Conservation (phyloP, 2,888 invertebrate genomes). For the Habrosyne pyritoides region DNA sequence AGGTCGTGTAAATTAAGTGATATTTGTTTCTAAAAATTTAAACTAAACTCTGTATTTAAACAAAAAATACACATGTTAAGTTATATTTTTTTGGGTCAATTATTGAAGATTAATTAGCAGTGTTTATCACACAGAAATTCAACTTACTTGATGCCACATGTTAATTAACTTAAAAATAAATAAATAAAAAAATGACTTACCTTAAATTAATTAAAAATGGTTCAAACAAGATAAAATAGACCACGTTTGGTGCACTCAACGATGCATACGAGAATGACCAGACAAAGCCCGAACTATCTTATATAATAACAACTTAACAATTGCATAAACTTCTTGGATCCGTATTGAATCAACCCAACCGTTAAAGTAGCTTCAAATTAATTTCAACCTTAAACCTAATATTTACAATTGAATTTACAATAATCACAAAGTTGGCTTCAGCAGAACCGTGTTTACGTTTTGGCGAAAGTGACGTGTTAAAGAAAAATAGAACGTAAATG, state of each 20-base stretch:
- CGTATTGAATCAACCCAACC: slow-evolving; percentile 52
- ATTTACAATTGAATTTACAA: slow-evolving; percentile 25
- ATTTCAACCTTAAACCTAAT: slow-evolving; percentile 23
- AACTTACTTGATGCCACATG: too few species aligned
- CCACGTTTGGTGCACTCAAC: slow-evolving; percentile 70
- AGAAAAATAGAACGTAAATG: slow-evolving; percentile 31
- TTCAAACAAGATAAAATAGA: slow-evolving; percentile 38
- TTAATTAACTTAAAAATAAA: slow-evolving; percentile 1
- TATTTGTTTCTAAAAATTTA: too few species aligned
- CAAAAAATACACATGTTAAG: too few species aligned
- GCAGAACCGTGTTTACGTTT: slow-evolving; percentile 25
- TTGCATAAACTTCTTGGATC: slow-evolving; percentile 76
- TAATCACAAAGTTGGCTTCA: slow-evolving; percentile 25
- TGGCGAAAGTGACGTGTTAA: slow-evolving; percentile 21
- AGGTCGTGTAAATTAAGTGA: too few species aligned
- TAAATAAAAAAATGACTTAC: slow-evolving; percentile 42
- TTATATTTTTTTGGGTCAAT: too few species aligned
- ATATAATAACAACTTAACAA: slow-evolving; percentile 82
- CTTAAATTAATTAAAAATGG: slow-evolving; percentile 33
- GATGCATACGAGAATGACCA: slow-evolving; percentile 65
- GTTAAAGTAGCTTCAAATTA: slow-evolving; percentile 16
- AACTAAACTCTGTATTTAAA: too few species aligned
- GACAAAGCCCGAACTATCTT: slow-evolving; percentile 64
- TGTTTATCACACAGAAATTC: too few species aligned
- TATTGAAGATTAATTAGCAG: too few species aligned